Percentiles rank a stretch among this genome's conserved stretches.
Conservation (phyloP, 2,113 vertebrate species). For the Rhinolophus sinicus region DNA sequence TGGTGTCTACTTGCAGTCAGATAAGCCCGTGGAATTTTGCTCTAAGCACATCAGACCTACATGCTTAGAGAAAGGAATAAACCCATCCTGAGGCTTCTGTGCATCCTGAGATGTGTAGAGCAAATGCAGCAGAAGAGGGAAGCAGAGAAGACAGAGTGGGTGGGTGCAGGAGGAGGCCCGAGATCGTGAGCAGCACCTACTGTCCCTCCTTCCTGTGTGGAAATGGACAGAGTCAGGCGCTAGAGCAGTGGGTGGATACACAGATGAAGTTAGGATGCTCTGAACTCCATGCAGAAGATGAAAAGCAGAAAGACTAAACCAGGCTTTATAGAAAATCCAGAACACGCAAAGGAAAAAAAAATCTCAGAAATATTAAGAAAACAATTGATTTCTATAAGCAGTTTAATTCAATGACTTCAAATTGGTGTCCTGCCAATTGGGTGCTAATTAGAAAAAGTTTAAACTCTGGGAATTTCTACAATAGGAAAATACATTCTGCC, state of each 20-base stretch:
- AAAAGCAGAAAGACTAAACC: background rate
- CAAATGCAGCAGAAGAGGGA: background rate
- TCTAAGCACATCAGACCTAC: background rate
- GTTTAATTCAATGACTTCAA: slow-evolving; percentile 21
- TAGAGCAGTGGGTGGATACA: background rate
- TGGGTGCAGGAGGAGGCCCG: background rate
- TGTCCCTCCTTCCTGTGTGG: background rate
- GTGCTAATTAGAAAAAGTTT: slow-evolving; percentile 12
- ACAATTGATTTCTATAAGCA: background rate
- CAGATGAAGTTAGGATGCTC: background rate
- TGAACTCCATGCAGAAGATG: background rate
- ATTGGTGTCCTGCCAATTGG: background rate
- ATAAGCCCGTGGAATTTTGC: background rate
- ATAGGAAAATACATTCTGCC: background rate
- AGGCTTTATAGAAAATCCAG: background rate
- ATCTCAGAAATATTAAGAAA: slow-evolving; percentile 37
- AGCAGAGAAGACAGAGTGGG: background rate
- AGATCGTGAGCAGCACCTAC: fast-evolving
- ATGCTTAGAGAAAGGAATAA: background rate
- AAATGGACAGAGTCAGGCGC: background rate
- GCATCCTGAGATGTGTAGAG: background rate
- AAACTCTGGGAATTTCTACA: background rate
- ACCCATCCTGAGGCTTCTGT: background rate
- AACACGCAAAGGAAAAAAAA: background rate
- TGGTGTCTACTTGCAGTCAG: background rate